Evolutionary conservation across 2,113 vertebrate species (phyloP), one percentile per base, ranked within the genome.

Genomic region (Azemiops feae): DNA sequence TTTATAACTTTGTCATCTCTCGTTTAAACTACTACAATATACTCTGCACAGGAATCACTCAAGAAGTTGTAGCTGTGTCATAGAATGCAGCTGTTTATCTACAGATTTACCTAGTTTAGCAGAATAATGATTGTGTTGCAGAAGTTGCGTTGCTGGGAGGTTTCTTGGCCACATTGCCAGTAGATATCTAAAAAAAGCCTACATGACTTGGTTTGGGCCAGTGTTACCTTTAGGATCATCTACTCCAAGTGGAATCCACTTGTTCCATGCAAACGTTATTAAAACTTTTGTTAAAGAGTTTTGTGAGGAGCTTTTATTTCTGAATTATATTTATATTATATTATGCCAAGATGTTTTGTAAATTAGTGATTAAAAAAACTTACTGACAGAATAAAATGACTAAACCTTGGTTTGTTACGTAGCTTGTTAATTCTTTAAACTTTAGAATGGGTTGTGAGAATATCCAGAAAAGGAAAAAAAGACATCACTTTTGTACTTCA

Each of bases 201-300:
- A 20, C 8, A 18, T 34, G 86, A 14, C 47, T 87, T 53, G 5
- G 1, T 11, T 87, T 53, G 27, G 47, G 30, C 47, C 50, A 52
- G 12, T 16, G 4, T 87, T 50, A 87, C 47, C 30, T 27, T 53
- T 52, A 50, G 50, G 50, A 30, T 87, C 25, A 52, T 52, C 86
- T 87, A 27, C 11, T 50, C 6, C 5, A 87, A 87, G 7, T 53
- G 16, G 27, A 74, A 34, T 74, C 69, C n/a, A 34, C n/a, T 74
- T 74, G n/a, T 74, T 74, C n/a, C 6, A 39, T 95, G 91, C 93
- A 94, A 93, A 90, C 93, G 43, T 94, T 90, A 92, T 87, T 57
- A 85, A 91, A 92, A 92, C 85, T 95, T 27, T 88, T 92, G 93
- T 95, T 95, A 87, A 94, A 94, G 88, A 95, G 93, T 85, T 94